A percentile compares a stretch with the other conserved stretches of the same genome.
phyloP scores from a whole-genome alignment of 2,797 vertebrate genomes.

The Pteropus rufus region DNA sequence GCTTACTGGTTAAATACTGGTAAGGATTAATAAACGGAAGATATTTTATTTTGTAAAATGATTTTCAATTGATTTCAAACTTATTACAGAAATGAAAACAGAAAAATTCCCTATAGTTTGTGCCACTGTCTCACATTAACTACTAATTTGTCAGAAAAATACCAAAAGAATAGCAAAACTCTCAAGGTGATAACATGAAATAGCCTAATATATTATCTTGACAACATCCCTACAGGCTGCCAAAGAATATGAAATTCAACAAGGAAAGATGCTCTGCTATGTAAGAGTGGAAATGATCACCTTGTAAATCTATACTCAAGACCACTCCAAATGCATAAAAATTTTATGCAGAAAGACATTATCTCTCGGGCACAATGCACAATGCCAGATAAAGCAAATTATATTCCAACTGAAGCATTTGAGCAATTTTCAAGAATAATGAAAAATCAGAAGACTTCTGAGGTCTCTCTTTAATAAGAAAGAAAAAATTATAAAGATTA shows the following conservation, averaged over 20 bases:
- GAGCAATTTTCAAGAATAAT: slow-evolving; percentile 27
- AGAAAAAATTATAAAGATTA: not conserved
- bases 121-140: not conserved
- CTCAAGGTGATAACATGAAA: slow-evolving; percentile 69
- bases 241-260: slow-evolving; percentile 52
- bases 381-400: not conserved
- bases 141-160: slow-evolving; percentile 64
- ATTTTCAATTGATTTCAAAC: slow-evolving; percentile 16
- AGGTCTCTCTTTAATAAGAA: not conserved
- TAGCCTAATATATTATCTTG: slow-evolving; percentile 69
- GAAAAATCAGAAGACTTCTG: not conserved
- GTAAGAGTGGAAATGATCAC: not conserved
- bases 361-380: not conserved
- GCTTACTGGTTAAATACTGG: not conserved
- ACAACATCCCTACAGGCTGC: slow-evolving; percentile 47
- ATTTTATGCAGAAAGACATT: not conserved
- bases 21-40: not conserved
- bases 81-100: slow-evolving; percentile 18
- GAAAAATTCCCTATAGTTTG: not conserved
- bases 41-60: not conserved
- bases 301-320: not conserved
- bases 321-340: not conserved
- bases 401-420: not conserved
- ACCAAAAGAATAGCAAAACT: slow-evolving; percentile 58
- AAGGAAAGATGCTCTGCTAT: not conserved